Percentiles rank a stretch among this genome's conserved stretches.
Evolutionary conservation across 2,888 invertebrate genomes (phyloP).

Genomic region (Melolontha melolontha): DNA sequence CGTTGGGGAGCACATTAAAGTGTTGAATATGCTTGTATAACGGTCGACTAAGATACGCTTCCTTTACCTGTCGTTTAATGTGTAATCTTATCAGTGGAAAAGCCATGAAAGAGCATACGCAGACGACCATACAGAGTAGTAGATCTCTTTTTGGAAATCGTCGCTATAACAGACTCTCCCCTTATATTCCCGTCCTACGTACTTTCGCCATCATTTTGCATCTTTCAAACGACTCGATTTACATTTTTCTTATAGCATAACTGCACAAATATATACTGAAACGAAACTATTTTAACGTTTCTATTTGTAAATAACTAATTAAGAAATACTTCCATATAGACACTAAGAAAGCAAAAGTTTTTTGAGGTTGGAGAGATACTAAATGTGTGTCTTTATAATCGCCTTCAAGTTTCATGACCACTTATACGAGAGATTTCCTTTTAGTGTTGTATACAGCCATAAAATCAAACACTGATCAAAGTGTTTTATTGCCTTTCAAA

Average conservation of each 20-base stretch:
- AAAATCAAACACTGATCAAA: no score
- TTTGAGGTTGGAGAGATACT: no score
- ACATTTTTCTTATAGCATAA: constrained; percentile 21
- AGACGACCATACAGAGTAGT: not conserved
- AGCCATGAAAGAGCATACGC: constrained; percentile 14
- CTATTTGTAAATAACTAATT: no score
- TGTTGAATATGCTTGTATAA: constrained; percentile 32
- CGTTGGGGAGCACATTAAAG: constrained; percentile 34
- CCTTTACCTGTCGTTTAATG: constrained; percentile 40
- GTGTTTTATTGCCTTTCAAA: no score
- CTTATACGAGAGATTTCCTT: no score
- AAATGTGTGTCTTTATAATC: no score
- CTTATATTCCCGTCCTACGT: constrained; percentile 1
- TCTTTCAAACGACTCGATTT: constrained; percentile 38
- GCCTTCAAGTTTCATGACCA: no score
- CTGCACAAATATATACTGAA: no score
- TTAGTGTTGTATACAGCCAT: no score
- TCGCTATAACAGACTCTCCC: constrained; percentile 6
- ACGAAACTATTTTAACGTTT: no score
- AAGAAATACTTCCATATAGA: no score
- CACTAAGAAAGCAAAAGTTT: no score
- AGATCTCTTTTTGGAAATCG: constrained; percentile 15
- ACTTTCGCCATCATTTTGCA: constrained; percentile 18
- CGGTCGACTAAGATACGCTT: constrained; percentile 27
- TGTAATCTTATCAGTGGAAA: constrained; percentile 37